Evolutionary conservation across 1,140 invertebrate species (phyloP), one percentile per base, ranked within the genome.

Genomic region (Coboldia fuscipes): DNA sequence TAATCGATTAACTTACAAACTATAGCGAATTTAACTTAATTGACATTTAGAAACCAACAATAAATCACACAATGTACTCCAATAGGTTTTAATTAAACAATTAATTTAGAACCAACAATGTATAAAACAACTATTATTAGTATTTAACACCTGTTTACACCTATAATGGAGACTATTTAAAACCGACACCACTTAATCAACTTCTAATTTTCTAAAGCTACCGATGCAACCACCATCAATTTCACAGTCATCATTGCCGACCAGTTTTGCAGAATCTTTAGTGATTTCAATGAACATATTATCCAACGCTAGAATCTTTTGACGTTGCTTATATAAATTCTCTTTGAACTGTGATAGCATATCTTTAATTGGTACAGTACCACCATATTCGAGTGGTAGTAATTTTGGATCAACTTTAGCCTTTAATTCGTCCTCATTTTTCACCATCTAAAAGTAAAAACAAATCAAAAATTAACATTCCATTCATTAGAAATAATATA

Each of bases 351-450:
- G 63, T 49, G 72, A 67, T 35, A 85, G 76, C 77, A 88, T 83
- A 17, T 82, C 76, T 8, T 58, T 58, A 22, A 84, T 50, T 13
- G 81, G 77, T 10, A 81, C 55, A 19, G 70, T 70, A 2, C 82
- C 83, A 1, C 82, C 81, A 46, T 85, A 86, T 50, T 88, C 83
- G 48, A 78, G 76, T 1, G 82, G 83, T 32, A 88, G 51, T 45
- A 84, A 79, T 37, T 70, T 67, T 7, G 68, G 62, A 44, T 81
- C 66, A 1, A 86, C 64, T 35, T 67, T 60, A 34, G 70, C 61
- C 27, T 69, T 67, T 14, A 86, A 49, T 12, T 77, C 73, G 2
- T 78, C 66, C 9, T 75, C 45, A 32, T 58, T 69, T 40, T 70
- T 70, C 50, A 82, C 77, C 18, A 83, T 63, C 75, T 81, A 46